phyloP scores from a whole-genome alignment of 2,113 vertebrate species.

The Serinus canaria region DNA sequence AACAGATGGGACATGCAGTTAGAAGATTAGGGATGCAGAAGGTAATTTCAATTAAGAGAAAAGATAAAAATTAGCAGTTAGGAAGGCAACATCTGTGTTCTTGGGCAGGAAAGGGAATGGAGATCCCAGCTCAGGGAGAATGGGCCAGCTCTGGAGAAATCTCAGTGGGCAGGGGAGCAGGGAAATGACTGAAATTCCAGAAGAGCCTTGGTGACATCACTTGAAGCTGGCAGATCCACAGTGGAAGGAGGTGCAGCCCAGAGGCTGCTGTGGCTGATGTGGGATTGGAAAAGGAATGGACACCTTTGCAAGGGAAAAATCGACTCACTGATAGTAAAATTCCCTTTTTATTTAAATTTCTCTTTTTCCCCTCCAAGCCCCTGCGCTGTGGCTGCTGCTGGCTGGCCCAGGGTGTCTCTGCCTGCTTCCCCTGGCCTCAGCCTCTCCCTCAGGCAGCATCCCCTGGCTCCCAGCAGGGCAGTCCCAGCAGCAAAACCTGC shows the following conservation, averaged over 20 bases:
- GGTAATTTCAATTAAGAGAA: slow-evolving; percentile 38
- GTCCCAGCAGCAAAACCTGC: not conserved
- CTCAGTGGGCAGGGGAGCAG: not conserved
- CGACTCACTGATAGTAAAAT: not conserved
- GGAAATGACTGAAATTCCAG: not conserved
- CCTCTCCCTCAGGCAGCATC: no score
- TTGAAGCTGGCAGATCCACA: not conserved
- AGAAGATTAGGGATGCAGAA: slow-evolving; percentile 13
- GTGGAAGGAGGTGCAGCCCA: not conserved
- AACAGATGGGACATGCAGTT: not conserved
- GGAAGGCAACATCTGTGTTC: slow-evolving; percentile 14
- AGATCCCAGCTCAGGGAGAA: not conserved
- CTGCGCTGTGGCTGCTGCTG: not conserved
- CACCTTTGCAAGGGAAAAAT: not conserved
- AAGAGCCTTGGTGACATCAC: not conserved
- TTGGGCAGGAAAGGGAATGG: not conserved
- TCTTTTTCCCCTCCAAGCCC: no score
- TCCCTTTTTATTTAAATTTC: not conserved
- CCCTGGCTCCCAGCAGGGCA: not conserved
- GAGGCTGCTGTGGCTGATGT: not conserved
- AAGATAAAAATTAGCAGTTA: slow-evolving; percentile 37
- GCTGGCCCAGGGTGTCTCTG: not conserved
- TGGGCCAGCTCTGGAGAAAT: not conserved
- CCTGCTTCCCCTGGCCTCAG: not conserved
- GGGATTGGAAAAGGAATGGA: not conserved